Conservation (phyloP, 37 sponge, comb jelly and placozoan species). For the Crambe crambe region DNA sequence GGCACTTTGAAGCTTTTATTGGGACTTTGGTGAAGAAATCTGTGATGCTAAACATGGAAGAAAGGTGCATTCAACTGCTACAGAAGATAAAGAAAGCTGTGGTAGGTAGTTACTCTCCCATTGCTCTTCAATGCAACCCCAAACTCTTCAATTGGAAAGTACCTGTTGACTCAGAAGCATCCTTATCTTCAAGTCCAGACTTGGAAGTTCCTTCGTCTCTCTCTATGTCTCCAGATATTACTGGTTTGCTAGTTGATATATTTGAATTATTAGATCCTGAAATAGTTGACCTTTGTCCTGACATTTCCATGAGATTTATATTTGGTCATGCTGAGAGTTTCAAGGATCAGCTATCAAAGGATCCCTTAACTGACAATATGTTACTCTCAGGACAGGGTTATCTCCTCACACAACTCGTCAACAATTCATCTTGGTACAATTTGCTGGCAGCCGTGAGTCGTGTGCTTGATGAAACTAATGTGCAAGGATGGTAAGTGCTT, state of each 20-base stretch:
- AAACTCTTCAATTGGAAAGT: neutral
- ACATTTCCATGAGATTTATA: constrained; percentile 4
- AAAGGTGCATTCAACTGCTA: constrained; percentile 27
- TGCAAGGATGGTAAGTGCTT: constrained; percentile 24
- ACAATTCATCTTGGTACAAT: constrained; percentile 26
- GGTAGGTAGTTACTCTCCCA: neutral
- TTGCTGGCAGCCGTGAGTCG: neutral
- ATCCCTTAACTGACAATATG: neutral
- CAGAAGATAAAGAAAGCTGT: constrained; percentile 1
- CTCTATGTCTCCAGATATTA: neutral
- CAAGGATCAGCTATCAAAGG: neutral
- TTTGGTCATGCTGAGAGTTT: constrained; percentile 5
- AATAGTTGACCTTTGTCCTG: constrained; percentile 5
- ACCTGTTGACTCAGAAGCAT: neutral
- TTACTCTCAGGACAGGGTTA: constrained; percentile 53
- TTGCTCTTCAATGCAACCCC: constrained; percentile 22
- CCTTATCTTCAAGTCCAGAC: neutral
- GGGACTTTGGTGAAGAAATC: constrained; percentile 21
- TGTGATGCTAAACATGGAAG: constrained; percentile 14
- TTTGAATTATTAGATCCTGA: constrained; percentile 60
- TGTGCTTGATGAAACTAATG: constrained; percentile 13
- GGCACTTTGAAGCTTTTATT: constrained; percentile 16
- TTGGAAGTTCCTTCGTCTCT: neutral
- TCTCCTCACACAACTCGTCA: constrained; percentile 32
- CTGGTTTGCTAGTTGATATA: constrained; percentile 48